Base-by-base conservation (phyloP, 2,797 vertebrate species). In the Sebastes minor region DNA sequence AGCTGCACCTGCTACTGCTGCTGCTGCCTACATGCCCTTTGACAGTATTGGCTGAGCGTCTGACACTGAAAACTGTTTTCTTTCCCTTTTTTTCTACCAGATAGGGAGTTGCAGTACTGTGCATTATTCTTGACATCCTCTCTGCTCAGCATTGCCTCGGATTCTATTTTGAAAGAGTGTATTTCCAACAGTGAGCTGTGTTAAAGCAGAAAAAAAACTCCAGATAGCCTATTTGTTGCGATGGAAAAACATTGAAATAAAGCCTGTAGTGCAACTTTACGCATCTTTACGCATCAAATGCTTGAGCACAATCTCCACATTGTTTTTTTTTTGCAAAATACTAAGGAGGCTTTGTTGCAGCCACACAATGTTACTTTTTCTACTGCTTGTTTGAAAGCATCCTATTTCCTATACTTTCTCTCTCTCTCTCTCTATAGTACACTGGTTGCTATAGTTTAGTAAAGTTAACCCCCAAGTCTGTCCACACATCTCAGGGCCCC, bases 1-100 rank as follows among this genome's bases (percentile, higher is more conserved):
- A 38, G 71, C 70, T 91, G 92, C 92, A 92, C 92, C 91, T 93
- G 92, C 92, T 88, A 52, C 70, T 28, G 55, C 81, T 88, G 46
- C 72, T 28, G 56, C 81, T 81, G 78, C 78, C 78, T 81, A 32
- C 72, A 81, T 82, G 84, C 80, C 78, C 83, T 85, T 81, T 88
- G 85, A 89, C 82, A 85, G 85, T 30, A 65, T 63, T 85, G 68
- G 73, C 77, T 88, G 74, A 38, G 16, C 72, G 73, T 67, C 85
- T 90, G 78, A 86, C 78, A 70, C 81, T 28, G 35, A 70, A 76
- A 70, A 63, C 78, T 23, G 70, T 61, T 81, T 76, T 9, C 52
- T 27, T 42, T 69, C n/a, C 61, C 12, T 7, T 52, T 25, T 38
- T 42, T 23, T 8, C 46, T 25, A 18, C 35, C 46, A 70, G 46